Evolutionary conservation across 2,797 vertebrate genomes (phyloP).

Genomic region (Paguma larvata): DNA sequence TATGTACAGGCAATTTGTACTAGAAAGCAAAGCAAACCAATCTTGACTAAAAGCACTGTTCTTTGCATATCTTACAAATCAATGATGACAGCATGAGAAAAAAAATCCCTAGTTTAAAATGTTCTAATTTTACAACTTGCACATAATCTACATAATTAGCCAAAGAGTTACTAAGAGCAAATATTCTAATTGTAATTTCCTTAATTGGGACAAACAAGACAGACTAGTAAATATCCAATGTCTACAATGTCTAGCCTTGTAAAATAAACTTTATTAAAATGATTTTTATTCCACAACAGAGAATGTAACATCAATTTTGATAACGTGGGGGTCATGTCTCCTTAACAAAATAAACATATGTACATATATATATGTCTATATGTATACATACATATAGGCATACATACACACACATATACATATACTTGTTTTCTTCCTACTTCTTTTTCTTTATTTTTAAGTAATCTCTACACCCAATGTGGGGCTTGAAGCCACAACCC

Average conservation of each 20-base stretch:
- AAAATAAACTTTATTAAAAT: not conserved
- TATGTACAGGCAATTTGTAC: constrained; percentile 96
- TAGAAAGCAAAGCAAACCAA: constrained; percentile 85
- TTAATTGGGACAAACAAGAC: not conserved
- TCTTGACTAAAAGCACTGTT: constrained; percentile 36
- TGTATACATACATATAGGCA: too few relatives aligned
- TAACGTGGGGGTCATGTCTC: not conserved
- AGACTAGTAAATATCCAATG: not conserved
- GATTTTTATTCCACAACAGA: not conserved
- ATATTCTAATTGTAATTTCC: constrained; percentile 24
- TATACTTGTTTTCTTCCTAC: not conserved
- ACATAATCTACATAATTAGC: not conserved
- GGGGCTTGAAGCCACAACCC: not conserved
- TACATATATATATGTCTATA: too few relatives aligned
- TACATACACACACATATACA: too few relatives aligned
- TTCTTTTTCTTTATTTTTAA: not conserved
- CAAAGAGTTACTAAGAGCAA: not conserved
- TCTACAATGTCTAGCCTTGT: not conserved
- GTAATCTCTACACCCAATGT: not conserved
- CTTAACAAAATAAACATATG: not conserved
- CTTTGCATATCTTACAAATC: not conserved
- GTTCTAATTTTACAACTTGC: not conserved
- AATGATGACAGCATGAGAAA: not conserved
- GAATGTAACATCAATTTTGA: not conserved
- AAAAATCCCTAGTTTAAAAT: not conserved